A percentile compares a stretch with the other conserved stretches of the same genome.
These are phyloP conservation scores for Cochlearius cochlearius DNA, from an alignment of 2,113 vertebrate species.

Conservation along the genomic window DNA sequence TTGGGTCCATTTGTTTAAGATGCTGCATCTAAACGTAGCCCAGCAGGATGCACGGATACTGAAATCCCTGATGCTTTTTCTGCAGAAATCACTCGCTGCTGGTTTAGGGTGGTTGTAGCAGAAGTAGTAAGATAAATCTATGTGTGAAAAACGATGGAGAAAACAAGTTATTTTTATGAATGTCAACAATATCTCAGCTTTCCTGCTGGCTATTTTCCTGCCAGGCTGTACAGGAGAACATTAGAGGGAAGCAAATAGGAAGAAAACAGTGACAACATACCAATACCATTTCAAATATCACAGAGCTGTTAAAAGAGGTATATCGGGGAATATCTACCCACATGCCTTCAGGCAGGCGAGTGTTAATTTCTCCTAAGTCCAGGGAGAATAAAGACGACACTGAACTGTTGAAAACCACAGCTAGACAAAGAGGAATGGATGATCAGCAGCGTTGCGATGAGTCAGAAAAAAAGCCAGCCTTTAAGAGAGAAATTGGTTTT, in stretches of 20 bases:
- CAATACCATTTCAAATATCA: background rate
- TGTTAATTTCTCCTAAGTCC: constrained; percentile 7
- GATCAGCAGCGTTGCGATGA: background rate
- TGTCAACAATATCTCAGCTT: background rate
- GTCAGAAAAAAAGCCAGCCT: background rate
- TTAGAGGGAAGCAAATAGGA: background rate
- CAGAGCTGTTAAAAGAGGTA: background rate
- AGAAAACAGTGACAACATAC: background rate
- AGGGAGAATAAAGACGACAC: background rate
- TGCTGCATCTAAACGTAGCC: background rate
- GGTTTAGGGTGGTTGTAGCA: background rate
- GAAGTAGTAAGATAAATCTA: background rate
- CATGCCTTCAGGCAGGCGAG: background rate
- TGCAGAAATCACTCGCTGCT: background rate
- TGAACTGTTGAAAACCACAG: background rate
- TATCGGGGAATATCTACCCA: background rate
- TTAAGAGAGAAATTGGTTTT: background rate
- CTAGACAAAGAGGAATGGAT: background rate
- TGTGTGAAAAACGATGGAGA: background rate
- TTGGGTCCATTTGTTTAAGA: background rate
- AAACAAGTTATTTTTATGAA: background rate
- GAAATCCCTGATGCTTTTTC: background rate
- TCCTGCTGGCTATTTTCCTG: background rate
- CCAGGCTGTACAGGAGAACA: background rate
- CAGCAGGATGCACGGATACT: background rate